These are phyloP conservation scores for Drosophila bocki DNA, from an alignment of 1,140 invertebrate genomes.

Conservation along the genomic window DNA sequence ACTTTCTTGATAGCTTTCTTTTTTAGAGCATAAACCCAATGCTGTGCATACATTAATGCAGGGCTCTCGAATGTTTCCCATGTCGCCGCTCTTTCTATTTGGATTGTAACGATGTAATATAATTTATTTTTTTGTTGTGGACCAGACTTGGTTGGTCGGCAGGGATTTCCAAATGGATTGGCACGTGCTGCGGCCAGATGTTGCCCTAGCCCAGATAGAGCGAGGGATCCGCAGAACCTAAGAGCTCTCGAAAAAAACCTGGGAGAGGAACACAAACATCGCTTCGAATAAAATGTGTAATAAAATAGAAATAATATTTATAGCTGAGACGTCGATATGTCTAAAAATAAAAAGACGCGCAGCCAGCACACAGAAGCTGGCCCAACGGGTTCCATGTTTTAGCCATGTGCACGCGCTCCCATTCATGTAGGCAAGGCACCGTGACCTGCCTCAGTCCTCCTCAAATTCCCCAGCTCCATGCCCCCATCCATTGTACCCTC, in stretches of 20 bases:
- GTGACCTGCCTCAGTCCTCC: conserved; percentile 59
- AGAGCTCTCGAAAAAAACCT: conserved; percentile 6
- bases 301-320: conserved; percentile 84
- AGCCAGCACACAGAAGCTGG: conserved; percentile 35
- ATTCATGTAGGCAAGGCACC: conserved; percentile 70
- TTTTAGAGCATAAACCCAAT: conserved; percentile 12
- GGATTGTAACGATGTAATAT: conserved; percentile 34
- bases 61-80: conserved; percentile 10
- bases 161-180: conserved; percentile 39
- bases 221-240: background rate
- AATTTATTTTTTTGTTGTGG: conserved; percentile 47
- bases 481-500: background rate
- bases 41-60: conserved; percentile 31
- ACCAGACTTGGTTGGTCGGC: conserved; percentile 5
- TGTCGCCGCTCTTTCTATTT: conserved; percentile 19
- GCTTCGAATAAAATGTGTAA: conserved; percentile 78
- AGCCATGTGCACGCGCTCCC: conserved; percentile 71
- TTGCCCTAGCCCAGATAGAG: conserved; percentile 21
- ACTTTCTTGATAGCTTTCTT: conserved; percentile 18
- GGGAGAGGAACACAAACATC: conserved; percentile 62
- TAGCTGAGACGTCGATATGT: conserved; percentile 80
- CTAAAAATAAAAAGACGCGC: conserved; percentile 70
- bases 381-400: conserved; percentile 25
- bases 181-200: conserved; percentile 68
- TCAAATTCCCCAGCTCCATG: background rate